Base-by-base conservation (phyloP, 2,113 vertebrate species). In the Gambusia affinis region DNA sequence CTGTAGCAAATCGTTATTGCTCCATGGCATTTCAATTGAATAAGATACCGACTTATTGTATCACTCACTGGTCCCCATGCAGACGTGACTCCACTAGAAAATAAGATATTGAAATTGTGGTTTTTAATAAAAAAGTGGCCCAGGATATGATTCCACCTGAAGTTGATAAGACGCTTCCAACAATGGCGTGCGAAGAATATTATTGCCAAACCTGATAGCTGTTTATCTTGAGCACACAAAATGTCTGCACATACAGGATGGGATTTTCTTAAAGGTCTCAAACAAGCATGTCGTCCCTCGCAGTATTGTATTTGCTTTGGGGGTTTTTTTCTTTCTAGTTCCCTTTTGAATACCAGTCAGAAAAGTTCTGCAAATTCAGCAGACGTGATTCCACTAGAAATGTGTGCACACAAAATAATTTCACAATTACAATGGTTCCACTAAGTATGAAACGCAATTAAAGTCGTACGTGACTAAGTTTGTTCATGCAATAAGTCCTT, bases 1-100 rank as follows among this genome's bases (percentile, higher is more conserved):
- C 90, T 78, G 85, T 83, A 75, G 87, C 92, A 90, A 93, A 91
- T 92, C 82, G 80, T 94, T 93, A 91, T 91, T 90, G 83, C 90
- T 85, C 75, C 85, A 78, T 89, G 85, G 88, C 86, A 88, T 92
- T 94, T 92, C 87, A 92, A 91, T 79, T 86, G 87, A 93, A 90
- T 89, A 85, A 88, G 77, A 91, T 92, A 92, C 91, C 83, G 80
- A 83, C 74, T 83, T 87, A 91, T 93, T 91, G 85, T 93, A 86
- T 84, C 86, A 80, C 84, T 88, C 81, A 64, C 73, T 31, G 68
- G 76, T 69, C 42, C 51, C 78, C 68, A 27, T 27, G 27, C 27
- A 82, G 86, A 84, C 75, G 68, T 85, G 82, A 90, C 82, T 92
- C 84, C 84, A 89, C 88, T 84, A 67, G 75, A 73, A 82, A 89